Conservation (phyloP, 2,797 vertebrate genomes). For the Babyrousa celebensis region DNA sequence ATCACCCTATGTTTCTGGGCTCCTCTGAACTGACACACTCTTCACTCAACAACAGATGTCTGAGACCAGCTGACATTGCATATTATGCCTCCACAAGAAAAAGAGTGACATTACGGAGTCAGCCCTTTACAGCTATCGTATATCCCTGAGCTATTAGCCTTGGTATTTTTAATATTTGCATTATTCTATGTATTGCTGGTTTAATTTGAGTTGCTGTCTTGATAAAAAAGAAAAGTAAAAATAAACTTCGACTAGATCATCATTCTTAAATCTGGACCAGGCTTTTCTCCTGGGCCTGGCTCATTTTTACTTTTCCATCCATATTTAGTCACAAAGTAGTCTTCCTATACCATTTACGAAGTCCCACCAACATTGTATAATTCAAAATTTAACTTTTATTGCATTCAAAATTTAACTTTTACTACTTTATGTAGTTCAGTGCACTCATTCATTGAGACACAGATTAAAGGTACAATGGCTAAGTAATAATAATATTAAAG, state of each 20-base stretch:
- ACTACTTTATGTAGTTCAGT: slow-evolving; percentile 19
- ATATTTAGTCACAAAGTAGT: slow-evolving; percentile 18
- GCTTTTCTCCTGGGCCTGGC: background rate
- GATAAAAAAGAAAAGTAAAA: slow-evolving; percentile 31
- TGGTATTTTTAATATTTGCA: background rate
- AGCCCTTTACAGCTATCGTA: background rate
- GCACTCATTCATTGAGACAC: slow-evolving; percentile 38
- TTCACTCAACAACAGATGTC: background rate
- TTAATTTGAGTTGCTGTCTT: slow-evolving; percentile 13
- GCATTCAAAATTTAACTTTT: slow-evolving; percentile 37
- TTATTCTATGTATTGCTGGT: background rate
- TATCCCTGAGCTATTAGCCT: background rate
- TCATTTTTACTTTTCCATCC: slow-evolving; percentile 35
- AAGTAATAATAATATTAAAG: slow-evolving; percentile 25
- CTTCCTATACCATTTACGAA: background rate
- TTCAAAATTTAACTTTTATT: slow-evolving; percentile 38
- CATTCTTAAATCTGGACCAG: background rate
- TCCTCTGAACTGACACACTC: slow-evolving; percentile 9
- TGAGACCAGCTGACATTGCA: background rate
- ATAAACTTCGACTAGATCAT: background rate
- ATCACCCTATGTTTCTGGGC: background rate
- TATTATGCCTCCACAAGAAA: background rate
- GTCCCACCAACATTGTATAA: background rate
- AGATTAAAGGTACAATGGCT: slow-evolving; percentile 32
- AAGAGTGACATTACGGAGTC: background rate